Conservation (phyloP, 2,797 vertebrate genomes). For the Pseudocheirus occidentalis region DNA sequence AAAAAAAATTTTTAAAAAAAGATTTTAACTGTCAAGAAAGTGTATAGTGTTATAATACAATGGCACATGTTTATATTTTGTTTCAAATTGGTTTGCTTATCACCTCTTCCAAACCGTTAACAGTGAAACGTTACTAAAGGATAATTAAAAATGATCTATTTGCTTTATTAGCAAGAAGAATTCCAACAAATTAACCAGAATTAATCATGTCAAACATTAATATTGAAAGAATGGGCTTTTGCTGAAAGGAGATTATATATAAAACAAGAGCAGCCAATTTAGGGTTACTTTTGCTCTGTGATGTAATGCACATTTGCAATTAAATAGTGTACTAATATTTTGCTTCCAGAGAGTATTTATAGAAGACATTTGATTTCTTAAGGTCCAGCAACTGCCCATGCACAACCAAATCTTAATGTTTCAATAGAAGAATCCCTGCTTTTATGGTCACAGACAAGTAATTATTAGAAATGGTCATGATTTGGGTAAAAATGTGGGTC, state of each 20-base stretch:
- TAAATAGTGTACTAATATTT: constrained; percentile 78
- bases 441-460: constrained; percentile 76
- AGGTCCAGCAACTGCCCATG: constrained; percentile 82
- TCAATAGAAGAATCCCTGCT: constrained; percentile 69
- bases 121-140: constrained; percentile 86
- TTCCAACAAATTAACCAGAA: constrained; percentile 87
- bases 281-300: constrained; percentile 80
- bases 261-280: constrained; percentile 86
- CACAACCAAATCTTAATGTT: constrained; percentile 73
- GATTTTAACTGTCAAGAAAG: constrained; percentile 92
- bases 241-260: constrained; percentile 83
- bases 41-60: constrained; percentile 99
- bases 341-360: constrained; percentile 78
- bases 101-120: constrained; percentile 88
- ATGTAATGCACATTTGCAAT: constrained; percentile 82
- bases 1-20: constrained; percentile 85
- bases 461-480: constrained; percentile 74
- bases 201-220: constrained; percentile 87
- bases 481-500: constrained; percentile 60
- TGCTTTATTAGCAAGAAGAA: constrained; percentile 87
- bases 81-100: constrained; percentile 87
- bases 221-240: constrained; percentile 84
- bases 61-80: constrained; percentile 92
- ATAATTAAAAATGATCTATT: constrained; percentile 87
- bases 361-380: constrained; percentile 82